These are phyloP conservation scores for Ericerus pela DNA, from an alignment of 1,140 invertebrate genomes.

Conservation along the genomic window DNA sequence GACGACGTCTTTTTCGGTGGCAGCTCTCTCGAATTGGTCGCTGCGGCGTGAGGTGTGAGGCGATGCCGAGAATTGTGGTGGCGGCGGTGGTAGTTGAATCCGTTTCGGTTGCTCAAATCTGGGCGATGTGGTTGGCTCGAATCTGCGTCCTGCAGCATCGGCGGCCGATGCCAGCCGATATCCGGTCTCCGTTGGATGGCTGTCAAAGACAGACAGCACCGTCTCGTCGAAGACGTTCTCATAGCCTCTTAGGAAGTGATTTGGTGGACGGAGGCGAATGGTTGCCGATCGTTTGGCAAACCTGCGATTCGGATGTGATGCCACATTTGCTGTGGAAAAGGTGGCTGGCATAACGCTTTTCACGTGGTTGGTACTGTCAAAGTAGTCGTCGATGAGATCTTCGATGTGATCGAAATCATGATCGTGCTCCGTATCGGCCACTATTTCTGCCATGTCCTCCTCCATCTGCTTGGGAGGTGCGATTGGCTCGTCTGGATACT, in stretches of 20 bases:
- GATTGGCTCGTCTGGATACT: constrained; percentile 3
- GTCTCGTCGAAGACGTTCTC: constrained; percentile 16
- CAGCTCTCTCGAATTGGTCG: not conserved
- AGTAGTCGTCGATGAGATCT: constrained; percentile 2
- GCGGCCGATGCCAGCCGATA: not conserved
- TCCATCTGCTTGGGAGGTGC: not conserved
- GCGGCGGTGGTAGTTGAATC: not conserved
- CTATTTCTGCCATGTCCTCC: not conserved
- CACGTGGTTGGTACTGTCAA: not conserved
- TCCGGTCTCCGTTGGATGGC: not conserved
- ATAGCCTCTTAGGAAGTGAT: constrained; percentile 16
- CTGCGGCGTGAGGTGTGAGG: not conserved
- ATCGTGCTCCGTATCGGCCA: not conserved
- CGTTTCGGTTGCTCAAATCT: not conserved
- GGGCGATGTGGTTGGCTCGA: not conserved
- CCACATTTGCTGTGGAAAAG: not conserved
- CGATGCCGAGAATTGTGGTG: not conserved
- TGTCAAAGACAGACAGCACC: constrained; percentile 16
- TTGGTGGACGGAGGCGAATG: not conserved
- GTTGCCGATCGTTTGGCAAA: not conserved
- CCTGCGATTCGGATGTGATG: not conserved
- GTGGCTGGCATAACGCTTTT: not conserved
- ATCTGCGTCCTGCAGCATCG: not conserved
- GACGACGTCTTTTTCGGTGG: not conserved
- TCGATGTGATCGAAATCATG: not conserved